Conservation (phyloP, 2,113 vertebrate species). For the Halichoeres trimaculatus region DNA sequence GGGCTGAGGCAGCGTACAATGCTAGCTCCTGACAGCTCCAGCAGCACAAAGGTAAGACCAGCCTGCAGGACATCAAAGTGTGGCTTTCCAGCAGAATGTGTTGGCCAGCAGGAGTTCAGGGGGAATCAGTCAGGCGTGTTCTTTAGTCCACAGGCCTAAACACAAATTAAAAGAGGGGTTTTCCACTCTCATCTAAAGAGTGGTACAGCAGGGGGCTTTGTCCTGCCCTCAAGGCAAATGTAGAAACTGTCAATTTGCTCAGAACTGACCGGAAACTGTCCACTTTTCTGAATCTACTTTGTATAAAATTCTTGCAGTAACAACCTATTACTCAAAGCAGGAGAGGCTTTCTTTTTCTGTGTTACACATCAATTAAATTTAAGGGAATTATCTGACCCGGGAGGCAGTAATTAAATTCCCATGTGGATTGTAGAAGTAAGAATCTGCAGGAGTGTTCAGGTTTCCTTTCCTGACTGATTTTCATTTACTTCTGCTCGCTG, state of each 20-base stretch:
- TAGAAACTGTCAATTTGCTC: constrained; percentile 5
- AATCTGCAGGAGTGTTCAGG: no score
- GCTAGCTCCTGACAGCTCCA: constrained; percentile 41
- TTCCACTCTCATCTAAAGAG: constrained; percentile 19
- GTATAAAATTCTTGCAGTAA: constrained; percentile 29
- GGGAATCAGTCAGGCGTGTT: constrained; percentile 53
- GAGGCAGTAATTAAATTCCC: constrained; percentile 21
- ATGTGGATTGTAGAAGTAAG: no score
- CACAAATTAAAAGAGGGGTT: constrained; percentile 20
- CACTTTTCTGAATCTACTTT: constrained; percentile 41
- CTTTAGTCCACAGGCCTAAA: constrained; percentile 18
- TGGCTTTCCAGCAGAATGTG: constrained; percentile 36
- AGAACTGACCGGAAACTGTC: constrained; percentile 27
- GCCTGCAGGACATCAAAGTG: constrained; percentile 50
- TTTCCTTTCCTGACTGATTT: background rate
- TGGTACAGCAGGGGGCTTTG: constrained; percentile 19
- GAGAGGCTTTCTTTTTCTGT: constrained; percentile 32
- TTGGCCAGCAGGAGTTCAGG: constrained; percentile 46
- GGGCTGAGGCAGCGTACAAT: constrained; percentile 42
- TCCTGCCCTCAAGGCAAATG: constrained; percentile 12
- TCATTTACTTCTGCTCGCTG: constrained; percentile 12
- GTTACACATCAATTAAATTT: constrained; percentile 54
- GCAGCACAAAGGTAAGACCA: constrained; percentile 61
- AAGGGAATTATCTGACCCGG: constrained; percentile 42
- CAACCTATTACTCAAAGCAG: constrained; percentile 41